Conservation (phyloP, 2,888 invertebrate species). For the Druceiella hillmani region DNA sequence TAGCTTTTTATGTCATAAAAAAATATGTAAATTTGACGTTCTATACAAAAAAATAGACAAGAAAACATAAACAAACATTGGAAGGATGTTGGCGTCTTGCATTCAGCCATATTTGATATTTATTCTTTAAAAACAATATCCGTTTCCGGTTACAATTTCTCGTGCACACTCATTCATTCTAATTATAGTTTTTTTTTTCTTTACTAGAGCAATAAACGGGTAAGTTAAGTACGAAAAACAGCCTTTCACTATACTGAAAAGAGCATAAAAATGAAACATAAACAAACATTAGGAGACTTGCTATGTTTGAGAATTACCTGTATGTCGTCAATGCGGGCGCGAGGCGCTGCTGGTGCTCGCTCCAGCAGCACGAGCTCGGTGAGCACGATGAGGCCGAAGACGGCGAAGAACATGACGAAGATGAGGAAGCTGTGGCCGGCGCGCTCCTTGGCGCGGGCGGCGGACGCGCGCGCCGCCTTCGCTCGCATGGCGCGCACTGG, state of each 20-base stretch:
- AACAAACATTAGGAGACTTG: neutral
- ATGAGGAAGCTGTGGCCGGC: slow-evolving; percentile 87
- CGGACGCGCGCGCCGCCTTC: slow-evolving; percentile 42
- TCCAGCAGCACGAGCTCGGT: slow-evolving; percentile 74
- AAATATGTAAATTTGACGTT: too few species aligned
- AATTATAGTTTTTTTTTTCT: too few species aligned
- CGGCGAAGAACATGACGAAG: slow-evolving; percentile 84
- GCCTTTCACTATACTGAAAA: neutral
- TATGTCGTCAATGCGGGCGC: slow-evolving; percentile 64
- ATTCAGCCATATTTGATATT: too few species aligned
- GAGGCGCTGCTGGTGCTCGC: slow-evolving; percentile 43
- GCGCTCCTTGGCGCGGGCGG: slow-evolving; percentile 63
- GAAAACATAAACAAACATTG: too few species aligned
- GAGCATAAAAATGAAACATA: neutral
- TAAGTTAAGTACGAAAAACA: too few species aligned
- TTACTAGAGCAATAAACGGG: too few species aligned
- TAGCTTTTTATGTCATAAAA: too few species aligned
- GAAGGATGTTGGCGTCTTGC: too few species aligned
- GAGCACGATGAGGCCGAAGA: slow-evolving; percentile 81
- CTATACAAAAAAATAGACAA: too few species aligned
- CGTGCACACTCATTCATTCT: too few species aligned
- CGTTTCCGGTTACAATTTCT: too few species aligned
- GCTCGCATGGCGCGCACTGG: slow-evolving; percentile 33
- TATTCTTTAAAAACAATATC: too few species aligned
- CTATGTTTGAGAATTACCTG: slow-evolving; percentile 37